Evolutionary conservation across 2,113 vertebrate genomes (phyloP).

Genomic region (Pelvicachromis taeniatus): DNA sequence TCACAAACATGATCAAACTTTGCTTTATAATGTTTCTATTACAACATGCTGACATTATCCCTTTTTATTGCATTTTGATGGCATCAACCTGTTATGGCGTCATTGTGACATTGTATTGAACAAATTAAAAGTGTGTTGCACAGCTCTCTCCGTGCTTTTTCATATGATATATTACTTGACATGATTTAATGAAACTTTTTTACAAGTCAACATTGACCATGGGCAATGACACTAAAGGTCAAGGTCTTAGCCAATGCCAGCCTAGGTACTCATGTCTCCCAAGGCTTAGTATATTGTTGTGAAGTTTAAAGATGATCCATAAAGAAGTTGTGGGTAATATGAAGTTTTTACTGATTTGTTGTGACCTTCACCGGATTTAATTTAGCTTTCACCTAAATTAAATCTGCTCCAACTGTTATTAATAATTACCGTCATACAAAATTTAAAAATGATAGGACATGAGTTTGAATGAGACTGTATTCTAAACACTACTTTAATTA

Average conservation of each 20-base stretch:
- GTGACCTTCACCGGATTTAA: background rate
- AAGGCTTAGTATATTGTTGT: background rate
- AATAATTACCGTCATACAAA: background rate
- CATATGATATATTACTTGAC: background rate
- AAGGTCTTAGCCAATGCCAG: background rate
- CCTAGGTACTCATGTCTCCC: background rate
- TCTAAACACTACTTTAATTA: background rate
- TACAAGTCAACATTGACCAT: background rate
- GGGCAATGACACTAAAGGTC: background rate
- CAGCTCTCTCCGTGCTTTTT: background rate
- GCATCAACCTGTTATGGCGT: accelerated
- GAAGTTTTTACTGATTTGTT: background rate
- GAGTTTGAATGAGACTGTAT: background rate
- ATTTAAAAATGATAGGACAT: background rate
- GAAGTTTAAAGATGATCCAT: too few relatives aligned
- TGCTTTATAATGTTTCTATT: background rate
- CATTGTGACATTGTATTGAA: background rate
- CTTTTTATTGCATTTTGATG: background rate
- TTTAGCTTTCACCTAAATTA: background rate
- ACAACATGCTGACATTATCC: background rate
- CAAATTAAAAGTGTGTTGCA: background rate
- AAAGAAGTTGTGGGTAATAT: too few relatives aligned
- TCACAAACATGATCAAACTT: background rate
- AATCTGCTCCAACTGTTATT: background rate
- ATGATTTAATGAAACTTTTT: background rate